phyloP scores from a whole-genome alignment of 2,888 invertebrate species.

The Piscicola geometra region DNA sequence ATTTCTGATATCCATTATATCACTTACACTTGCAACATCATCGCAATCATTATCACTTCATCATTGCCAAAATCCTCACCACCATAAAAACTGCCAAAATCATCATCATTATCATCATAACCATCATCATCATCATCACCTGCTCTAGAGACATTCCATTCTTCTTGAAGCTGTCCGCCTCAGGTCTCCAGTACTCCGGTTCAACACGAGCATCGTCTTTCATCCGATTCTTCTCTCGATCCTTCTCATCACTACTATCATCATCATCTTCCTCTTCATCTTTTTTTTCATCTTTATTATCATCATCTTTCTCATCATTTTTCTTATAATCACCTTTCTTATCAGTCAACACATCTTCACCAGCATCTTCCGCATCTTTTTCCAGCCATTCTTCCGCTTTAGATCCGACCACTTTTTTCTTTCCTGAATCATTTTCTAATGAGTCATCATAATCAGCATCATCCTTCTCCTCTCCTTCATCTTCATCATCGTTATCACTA shows the following conservation, averaged over 20 bases:
- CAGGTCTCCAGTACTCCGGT: neutral
- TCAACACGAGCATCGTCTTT: neutral
- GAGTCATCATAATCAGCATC: too few relatives aligned
- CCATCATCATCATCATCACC: neutral
- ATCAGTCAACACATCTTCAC: too few relatives aligned
- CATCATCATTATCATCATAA: too few relatives aligned
- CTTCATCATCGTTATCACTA: too few relatives aligned
- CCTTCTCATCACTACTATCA: slow-evolving; percentile 2
- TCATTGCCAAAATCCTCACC: neutral
- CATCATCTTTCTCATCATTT: neutral
- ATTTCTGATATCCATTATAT: too few relatives aligned
- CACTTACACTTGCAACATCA: neutral
- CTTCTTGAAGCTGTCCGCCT: slow-evolving; percentile 12
- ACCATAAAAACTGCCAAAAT: neutral
- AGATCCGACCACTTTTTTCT: neutral
- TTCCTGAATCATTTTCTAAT: neutral
- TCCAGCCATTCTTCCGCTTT: neutral
- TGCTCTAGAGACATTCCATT: slow-evolving; percentile 4
- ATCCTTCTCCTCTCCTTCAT: too few relatives aligned
- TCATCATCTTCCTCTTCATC: slow-evolving; percentile 10
- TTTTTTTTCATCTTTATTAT: slow-evolving; percentile 3
- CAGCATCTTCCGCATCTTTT: neutral
- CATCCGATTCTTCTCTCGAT: too few relatives aligned
- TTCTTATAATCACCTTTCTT: too few relatives aligned
- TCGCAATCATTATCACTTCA: neutral